A percentile compares a stretch with the other conserved stretches of the same genome.
Evolutionary conservation across 1,140 invertebrate species (phyloP).

Genomic region (Drosophila busckii): DNA sequence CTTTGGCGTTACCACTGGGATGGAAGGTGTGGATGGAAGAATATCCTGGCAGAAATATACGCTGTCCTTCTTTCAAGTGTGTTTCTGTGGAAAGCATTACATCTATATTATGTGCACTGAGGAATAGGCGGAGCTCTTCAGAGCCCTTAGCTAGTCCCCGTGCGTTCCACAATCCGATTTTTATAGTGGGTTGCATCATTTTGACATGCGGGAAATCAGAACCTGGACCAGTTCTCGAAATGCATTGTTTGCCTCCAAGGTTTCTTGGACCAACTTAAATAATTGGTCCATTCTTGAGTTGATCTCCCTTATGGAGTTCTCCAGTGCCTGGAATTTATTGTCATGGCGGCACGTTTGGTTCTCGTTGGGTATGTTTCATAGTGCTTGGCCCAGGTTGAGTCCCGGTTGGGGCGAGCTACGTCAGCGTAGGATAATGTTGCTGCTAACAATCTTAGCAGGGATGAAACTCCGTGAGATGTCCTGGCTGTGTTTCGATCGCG

Average conservation of each 20-base stretch:
- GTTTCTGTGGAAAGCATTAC: conserved; percentile 13
- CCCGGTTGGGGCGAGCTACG: too few species aligned
- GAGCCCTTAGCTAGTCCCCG: background rate
- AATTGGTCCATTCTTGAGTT: conserved; percentile 19
- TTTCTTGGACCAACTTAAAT: conserved; percentile 18
- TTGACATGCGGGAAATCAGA: conserved; percentile 3
- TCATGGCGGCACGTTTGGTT: background rate
- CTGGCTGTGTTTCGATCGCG: too few species aligned
- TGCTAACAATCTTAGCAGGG: conserved; percentile 2
- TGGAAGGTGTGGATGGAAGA: background rate
- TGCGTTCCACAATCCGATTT: conserved; percentile 17
- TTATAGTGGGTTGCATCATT: conserved; percentile 8
- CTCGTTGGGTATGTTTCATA: background rate
- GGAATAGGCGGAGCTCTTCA: conserved; percentile 11
- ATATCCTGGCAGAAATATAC: background rate
- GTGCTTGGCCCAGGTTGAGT: too few species aligned
- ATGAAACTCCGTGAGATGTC: background rate
- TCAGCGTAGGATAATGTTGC: conserved; percentile 3
- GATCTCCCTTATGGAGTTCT: conserved; percentile 9
- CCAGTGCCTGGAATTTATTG: conserved; percentile 6
- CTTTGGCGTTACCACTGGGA: too few species aligned
- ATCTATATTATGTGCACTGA: conserved; percentile 1
- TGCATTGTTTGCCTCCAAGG: conserved; percentile 9
- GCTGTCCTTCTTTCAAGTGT: background rate
- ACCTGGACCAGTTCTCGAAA: conserved; percentile 14